Base-by-base conservation (phyloP, 1,140 invertebrate species). In the Pseudomyrmex pallidus region DNA sequence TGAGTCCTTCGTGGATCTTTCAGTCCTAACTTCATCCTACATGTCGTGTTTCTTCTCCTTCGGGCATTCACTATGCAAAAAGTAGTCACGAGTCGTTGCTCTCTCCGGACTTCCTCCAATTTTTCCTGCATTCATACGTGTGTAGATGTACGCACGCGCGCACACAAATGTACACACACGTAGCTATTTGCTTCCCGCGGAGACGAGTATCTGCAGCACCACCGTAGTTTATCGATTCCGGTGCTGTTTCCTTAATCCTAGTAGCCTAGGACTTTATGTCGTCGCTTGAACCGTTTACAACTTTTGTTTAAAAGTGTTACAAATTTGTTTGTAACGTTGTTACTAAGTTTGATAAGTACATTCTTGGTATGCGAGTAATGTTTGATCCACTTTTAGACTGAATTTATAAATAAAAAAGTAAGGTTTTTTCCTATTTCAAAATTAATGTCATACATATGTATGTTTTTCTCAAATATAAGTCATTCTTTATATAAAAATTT, bases 21-120 rank as follows among this genome's bases (percentile, higher is more conserved):
- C 74, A 86, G 66, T 67, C 70, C 44, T 82, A 70, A 52, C 44
- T 54, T 74, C n/a, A 57, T 63, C 72, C 59, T 68, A 68, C n/a
- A 62, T 50, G 62, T 82, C 66, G 13, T 68, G 61, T 83, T 70
- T 74, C 77, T 82, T 20, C 70, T 85, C 52, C 35, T 77, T 82
- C 73, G 48, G 50, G 44, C 78, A 87, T 90, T 87, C 66, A 52
- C 85, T 84, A 86, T 89, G 88, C 74, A 91, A 90, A 92, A 91
- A 86, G 89, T 87, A 89, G 90, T 90, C 85, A 87, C 87, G 87
- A 91, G 86, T 91, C 91, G 88, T 90, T 89, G 87, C 89, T 91
- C 86, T 68, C 86, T 62, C 63, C 67, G 84, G 89, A 90, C 86
- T 88, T 90, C 57, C 68, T 83, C 64, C 77, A 86, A 90, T 77